Base-by-base conservation (phyloP, 2,888 invertebrate genomes). In the Notodonta dromedarius region DNA sequence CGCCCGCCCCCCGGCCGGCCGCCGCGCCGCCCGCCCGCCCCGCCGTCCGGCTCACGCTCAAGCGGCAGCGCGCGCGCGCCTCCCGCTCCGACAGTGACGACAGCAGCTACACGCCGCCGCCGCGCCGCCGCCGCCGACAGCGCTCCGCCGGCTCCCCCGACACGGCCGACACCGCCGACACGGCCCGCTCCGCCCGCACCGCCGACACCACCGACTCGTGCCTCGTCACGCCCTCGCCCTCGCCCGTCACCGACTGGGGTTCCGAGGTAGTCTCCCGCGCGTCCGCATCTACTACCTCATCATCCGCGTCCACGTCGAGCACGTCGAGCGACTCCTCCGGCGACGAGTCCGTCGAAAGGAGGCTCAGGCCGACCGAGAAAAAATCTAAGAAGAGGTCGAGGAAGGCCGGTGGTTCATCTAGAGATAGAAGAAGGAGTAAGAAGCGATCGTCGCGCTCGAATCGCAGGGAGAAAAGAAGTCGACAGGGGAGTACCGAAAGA, bases 11-110 rank as follows among this genome's bases (percentile, higher is more conserved):
- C 5, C 58, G 11, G 44, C 69, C n/a, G 76, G 69, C 50, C 44
- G 51, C 12, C 61, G 52, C 5, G 4, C 42, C 8, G 67, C 68
- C 54, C 56, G 73, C 16, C 65, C 60, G 42, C 73, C 13, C n/a
- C 65, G 54, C 78, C 12, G 86, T 87, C 24, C 87, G 86, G 63
- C 75, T 87, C 4, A 84, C 80, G 1, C 65, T 90, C n/a, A 84
- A 83, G 63, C 78, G 82, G 11, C 82, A 80, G 59, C 70, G 59
- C 35, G 56, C 62, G 12, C 62, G 62, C 55, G 59, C 59, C 63
- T 12, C 60, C 57, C 50, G 57, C 50, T 76, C 83, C 0, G 86
- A 84, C 62, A 85, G 84, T 67, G 83, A 83, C 58, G 79, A 77
- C 63, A 78, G 79, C 73, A 62, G 75, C 14, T 80, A 76, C 76